Evolutionary conservation across 2,888 invertebrate species (phyloP).

Genomic region (Ornithoptera alexandrae): DNA sequence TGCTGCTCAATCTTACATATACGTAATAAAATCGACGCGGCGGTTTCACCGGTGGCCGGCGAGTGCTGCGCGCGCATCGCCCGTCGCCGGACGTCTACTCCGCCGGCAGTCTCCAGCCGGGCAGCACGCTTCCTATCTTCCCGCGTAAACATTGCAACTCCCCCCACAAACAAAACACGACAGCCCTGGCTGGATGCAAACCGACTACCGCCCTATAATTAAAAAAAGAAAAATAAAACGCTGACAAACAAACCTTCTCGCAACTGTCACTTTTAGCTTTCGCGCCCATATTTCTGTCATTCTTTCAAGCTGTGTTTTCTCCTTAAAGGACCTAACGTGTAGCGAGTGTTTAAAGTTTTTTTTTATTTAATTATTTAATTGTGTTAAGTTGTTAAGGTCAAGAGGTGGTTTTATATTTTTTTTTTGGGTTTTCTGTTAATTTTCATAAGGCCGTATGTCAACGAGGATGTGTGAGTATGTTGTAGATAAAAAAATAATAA

Average conservation of each 20-base stretch:
- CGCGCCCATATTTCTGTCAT: conserved; percentile 52
- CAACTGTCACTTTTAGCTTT: conserved; percentile 42
- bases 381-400: conserved; percentile 45
- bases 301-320: conserved; percentile 29
- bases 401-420: conserved; percentile 51
- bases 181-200: conserved; percentile 66
- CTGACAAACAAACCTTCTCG: conserved; percentile 34
- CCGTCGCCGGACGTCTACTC: conserved; percentile 57
- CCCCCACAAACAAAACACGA: conserved; percentile 66
- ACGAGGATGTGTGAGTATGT: conserved; percentile 64
- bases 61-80: conserved; percentile 66
- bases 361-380: conserved; percentile 40
- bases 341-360: conserved; percentile 68
- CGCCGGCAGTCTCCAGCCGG: conserved; percentile 77
- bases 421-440: conserved; percentile 31
- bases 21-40: conserved; percentile 59
- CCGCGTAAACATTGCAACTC: conserved; percentile 61
- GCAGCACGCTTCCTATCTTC: conserved; percentile 65
- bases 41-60: conserved; percentile 31
- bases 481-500: conserved; percentile 44
- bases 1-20: conserved; percentile 63
- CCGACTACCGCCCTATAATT: conserved; percentile 40
- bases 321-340: conserved; percentile 41
- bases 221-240: conserved; percentile 37
- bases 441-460: conserved; percentile 35